phyloP scores from a whole-genome alignment of 1,140 invertebrate species.

The Subanguina moxae region DNA sequence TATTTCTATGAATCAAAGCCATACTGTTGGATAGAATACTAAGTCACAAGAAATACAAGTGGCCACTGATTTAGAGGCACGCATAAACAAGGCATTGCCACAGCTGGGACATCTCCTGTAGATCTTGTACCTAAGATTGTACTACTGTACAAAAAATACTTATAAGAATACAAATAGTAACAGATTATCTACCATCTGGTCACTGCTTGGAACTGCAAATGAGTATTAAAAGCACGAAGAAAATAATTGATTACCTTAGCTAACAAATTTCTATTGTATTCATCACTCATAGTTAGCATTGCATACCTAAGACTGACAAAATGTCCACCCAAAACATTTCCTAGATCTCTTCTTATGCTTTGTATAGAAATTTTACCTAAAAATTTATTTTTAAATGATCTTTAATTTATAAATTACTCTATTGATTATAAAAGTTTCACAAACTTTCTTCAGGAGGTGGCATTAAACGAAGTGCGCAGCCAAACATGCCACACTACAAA shows the following conservation, averaged over 20 bases:
- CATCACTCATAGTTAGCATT: conserved; percentile 47
- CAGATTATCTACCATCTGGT: too few relatives aligned
- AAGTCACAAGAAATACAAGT: conserved; percentile 35
- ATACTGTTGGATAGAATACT: conserved; percentile 45
- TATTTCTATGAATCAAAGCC: not conserved
- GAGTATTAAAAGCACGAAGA: conserved; percentile 7
- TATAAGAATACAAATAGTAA: too few relatives aligned
- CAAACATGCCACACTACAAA: conserved; percentile 41
- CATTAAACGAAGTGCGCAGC: conserved; percentile 34
- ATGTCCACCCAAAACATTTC: conserved; percentile 38
- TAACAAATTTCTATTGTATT: conserved; percentile 38
- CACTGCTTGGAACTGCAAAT: conserved; percentile 47
- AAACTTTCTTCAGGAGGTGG: conserved; percentile 41
- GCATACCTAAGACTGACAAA: conserved; percentile 50
- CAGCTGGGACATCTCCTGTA: conserved; percentile 50
- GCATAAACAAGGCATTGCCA: conserved; percentile 27
- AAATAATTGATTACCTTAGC: conserved; percentile 24
- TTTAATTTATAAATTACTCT: too few relatives aligned
- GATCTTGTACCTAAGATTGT: too few relatives aligned
- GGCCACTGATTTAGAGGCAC: conserved; percentile 47
- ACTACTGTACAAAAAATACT: too few relatives aligned
- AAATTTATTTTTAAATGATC: not conserved
- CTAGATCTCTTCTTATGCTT: conserved; percentile 19
- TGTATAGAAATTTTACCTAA: conserved; percentile 21
- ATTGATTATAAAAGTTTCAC: not conserved